Evolutionary conservation across 2,888 invertebrate genomes (phyloP), one percentile per base, ranked within the genome.

Genomic region (Leucophora obtusa): DNA sequence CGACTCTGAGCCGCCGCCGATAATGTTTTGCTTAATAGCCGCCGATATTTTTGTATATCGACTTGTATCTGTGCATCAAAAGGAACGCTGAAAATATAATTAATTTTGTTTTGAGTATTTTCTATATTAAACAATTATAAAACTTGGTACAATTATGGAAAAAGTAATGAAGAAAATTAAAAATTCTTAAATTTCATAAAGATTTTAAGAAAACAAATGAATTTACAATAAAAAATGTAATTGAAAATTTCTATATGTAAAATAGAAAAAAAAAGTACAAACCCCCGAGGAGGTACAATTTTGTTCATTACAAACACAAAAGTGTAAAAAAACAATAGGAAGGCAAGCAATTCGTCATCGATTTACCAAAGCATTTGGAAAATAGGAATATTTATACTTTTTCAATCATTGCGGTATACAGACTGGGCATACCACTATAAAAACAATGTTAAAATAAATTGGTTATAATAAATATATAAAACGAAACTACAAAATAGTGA

Each of bases 311-410:
- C 50, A 56, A 17, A 50, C 51, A 71, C 71, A 72, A 24, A 74
- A 75, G 53, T 59, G 75, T 35, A 79, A 38, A 58, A 43, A 74
- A 60, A 58, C 66, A 62, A 58, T 53, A 63, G 71, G 47, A 66
- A 71, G 54, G 18, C 54, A 83, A 83, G 84, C 84, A 84, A 87
- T 88, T 87, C 87, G 88, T 87, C 88, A 87, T 87, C 88, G 87
- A 88, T 87, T 87, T 84, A 84, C 77, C 80, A 84, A 85, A 85
- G 85, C 84, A 85, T 83, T 87, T 85, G 82, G 82, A 84, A 82
- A 72, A 28, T 80, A 83, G 50, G 51, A 54, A 71, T 47, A 51
- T 28, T 51, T 51, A 63, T 60, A 62, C 17, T 24, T 14, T 10
- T 47, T n/a, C n/a, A 1, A 14, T 47, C 6, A n/a, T 47, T 47